phyloP scores from a whole-genome alignment of 2,113 vertebrate genomes.

The Melospiza melodia region DNA sequence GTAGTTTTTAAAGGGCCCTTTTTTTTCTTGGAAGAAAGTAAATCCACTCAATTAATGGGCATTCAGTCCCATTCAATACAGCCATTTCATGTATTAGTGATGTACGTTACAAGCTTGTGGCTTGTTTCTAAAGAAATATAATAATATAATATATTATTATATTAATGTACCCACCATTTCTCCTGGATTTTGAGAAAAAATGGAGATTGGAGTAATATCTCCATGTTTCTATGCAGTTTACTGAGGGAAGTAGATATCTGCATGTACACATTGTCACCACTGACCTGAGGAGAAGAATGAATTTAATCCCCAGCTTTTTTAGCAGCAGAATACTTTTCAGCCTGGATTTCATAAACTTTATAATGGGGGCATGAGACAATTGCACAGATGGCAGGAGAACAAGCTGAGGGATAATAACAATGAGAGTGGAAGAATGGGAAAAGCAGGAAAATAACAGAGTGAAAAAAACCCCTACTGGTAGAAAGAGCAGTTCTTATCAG shows the following conservation, averaged over 20 bases:
- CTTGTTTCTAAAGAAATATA: not conserved
- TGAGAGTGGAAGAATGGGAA: not conserved
- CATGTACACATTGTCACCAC: not conserved
- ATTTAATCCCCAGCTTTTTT: not conserved
- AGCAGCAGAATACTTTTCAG: not conserved
- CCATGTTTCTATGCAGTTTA: not conserved
- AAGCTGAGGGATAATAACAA: not conserved
- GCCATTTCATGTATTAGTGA: not conserved
- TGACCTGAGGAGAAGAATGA: not conserved
- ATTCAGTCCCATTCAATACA: not conserved
- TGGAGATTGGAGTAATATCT: not conserved
- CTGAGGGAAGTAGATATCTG: not conserved
- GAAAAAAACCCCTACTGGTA: not conserved
- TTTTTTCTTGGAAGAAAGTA: constrained; percentile 2
- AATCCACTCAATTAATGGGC: not conserved
- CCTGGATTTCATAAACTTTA: not conserved
- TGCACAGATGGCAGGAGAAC: not conserved
- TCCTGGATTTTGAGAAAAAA: not conserved
- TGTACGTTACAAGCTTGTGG: not conserved
- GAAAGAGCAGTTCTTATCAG: not conserved
- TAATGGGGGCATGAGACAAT: not conserved
- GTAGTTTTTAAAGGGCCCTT: not conserved
- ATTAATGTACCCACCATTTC: not conserved
- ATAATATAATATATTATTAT: not conserved
- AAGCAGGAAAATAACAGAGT: not conserved